Base-by-base conservation (phyloP, 2,888 invertebrate species). In the Orthosia incerta region DNA sequence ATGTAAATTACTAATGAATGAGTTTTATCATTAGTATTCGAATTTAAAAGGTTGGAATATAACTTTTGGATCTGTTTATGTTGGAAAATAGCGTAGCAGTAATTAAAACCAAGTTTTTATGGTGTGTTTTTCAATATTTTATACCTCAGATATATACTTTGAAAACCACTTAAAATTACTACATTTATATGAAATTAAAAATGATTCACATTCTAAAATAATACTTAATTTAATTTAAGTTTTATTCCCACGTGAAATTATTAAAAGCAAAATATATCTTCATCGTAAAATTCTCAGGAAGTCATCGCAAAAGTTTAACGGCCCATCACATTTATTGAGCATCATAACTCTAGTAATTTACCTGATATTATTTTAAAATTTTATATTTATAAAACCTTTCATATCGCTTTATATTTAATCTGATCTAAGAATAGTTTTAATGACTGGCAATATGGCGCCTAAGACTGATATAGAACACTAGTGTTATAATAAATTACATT, bases 1-100 rank as follows among this genome's bases (percentile, higher is more conserved):
- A 82, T 84, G 80, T 71, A 63, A 85, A 85, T 86, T 11, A 81
- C 39, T 72, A 71, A 83, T 79, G 75, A 85, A 85, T 85, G 75
- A 46, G 45, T 55, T 65, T 56, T 39, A 61, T 78, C 70, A 78
- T 79, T 70, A 82, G 75, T 73, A 84, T 81, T 82, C 48, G 51
- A 71, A 84, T 71, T 18, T 61, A 16, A 53, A 76, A 53, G 51
- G 46, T 59, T 39, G 13, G 66, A n/a, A 11, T 1, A 20, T 53
- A 60, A 26, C 5, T 60, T 61, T 51, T 64, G 26, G n/a, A 39
- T 11, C 16, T 39, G 9, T 57, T 57, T 62, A 45, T 12, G 39
- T 16, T 78, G 11, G 31, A 23, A 56, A 69, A 55, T 45, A 51
- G 45, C 26, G n/a, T n/a, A 55, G 26, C 16, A 50, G 18, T 55